These are phyloP conservation scores for Podotricha telesiphe DNA, from an alignment of 2,888 invertebrate genomes.

Conservation along the genomic window DNA sequence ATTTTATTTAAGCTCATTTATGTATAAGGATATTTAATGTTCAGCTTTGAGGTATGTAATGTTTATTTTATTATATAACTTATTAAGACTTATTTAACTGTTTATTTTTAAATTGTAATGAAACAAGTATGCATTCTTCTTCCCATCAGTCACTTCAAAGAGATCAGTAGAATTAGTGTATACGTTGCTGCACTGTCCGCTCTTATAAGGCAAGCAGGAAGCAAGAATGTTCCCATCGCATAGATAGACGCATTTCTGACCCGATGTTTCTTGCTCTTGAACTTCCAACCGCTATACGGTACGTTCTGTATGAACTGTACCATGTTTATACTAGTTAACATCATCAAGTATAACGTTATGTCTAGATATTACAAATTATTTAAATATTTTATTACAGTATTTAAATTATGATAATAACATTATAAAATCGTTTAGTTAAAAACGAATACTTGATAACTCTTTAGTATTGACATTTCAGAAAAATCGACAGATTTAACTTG, in stretches of 20 bases:
- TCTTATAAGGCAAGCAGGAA: conserved; percentile 77
- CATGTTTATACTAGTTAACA: conserved; percentile 15
- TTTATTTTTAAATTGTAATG: neutral
- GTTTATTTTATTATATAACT: neutral
- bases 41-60: neutral
- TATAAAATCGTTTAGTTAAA: too few species aligned
- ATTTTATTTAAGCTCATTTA: too few species aligned
- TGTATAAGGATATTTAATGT: neutral
- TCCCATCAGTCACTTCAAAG: conserved; percentile 24
- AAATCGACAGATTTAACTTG: too few species aligned
- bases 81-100: neutral
- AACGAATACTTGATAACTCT: too few species aligned
- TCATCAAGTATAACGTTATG: neutral
- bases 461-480: too few species aligned
- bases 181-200: conserved; percentile 32
- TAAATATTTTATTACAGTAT: neutral
- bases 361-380: neutral
- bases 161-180: conserved; percentile 23
- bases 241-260: conserved; percentile 68
- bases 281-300: conserved; percentile 57
- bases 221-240: conserved; percentile 73
- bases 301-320: conserved; percentile 52
- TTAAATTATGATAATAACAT: too few species aligned
- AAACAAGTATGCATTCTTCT: conserved; percentile 1
- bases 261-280: conserved; percentile 68